These are phyloP conservation scores for Limenitis camilla DNA, from an alignment of 2,888 invertebrate genomes.

Conservation along the genomic window DNA sequence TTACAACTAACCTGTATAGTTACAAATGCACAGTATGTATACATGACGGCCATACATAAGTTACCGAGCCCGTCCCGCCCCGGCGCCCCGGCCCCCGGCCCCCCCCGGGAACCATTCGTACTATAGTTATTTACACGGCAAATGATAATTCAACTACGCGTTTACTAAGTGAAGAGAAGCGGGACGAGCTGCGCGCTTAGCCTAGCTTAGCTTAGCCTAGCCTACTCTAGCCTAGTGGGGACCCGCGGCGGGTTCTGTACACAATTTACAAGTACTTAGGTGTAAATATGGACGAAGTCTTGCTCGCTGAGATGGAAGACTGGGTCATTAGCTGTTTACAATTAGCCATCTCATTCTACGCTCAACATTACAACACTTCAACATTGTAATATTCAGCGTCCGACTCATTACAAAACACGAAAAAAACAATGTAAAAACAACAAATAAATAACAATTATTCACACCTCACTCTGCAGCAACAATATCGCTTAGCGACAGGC, in stretches of 20 bases:
- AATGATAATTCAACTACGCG: constrained; percentile 44
- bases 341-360: neutral
- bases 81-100: neutral
- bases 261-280: constrained; percentile 52
- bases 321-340: constrained; percentile 34
- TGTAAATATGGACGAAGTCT: constrained; percentile 55
- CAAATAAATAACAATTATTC: constrained; percentile 38
- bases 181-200: too few relatives aligned
- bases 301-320: constrained; percentile 54
- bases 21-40: constrained; percentile 69
- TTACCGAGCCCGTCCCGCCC: constrained; percentile 30
- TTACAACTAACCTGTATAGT: constrained; percentile 66
- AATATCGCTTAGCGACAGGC: constrained; percentile 1
- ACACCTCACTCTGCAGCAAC: constrained; percentile 17
- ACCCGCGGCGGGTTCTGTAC: constrained; percentile 30
- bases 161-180: constrained; percentile 38
- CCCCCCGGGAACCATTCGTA: too few relatives aligned
- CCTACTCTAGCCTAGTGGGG: neutral
- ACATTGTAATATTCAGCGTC: too few relatives aligned
- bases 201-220: too few relatives aligned
- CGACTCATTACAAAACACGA: constrained; percentile 4
- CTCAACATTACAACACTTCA: too few relatives aligned
- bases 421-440: constrained; percentile 26
- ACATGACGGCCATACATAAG: constrained; percentile 62
- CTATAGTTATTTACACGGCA: constrained; percentile 30